Base-by-base conservation (phyloP, 1,140 invertebrate genomes). In the Nephila pilipes region DNA sequence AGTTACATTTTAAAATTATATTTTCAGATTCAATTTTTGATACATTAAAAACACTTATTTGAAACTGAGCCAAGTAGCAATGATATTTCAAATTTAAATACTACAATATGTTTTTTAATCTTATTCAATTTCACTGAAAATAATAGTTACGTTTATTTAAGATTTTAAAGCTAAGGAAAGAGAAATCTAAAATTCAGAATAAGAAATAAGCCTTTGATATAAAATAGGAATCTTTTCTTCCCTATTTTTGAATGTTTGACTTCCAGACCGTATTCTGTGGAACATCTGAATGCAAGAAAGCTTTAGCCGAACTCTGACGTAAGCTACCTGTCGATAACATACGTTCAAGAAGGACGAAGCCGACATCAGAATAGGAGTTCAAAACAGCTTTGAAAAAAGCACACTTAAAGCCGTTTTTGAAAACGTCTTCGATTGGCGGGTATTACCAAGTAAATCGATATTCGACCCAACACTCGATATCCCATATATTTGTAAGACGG, bases 311-410 rank as follows among this genome's bases (percentile, higher is more conserved):
- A 75, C 29, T 75, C 2, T 75, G 69, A 32, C 69, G 69, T 75
- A 75, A 75, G 69, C 69, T 75, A 75, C 69, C 69, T 75, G 69
- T 75, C 69, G 69, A 75, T 75, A 75, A 75, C 69, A 75, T 75
- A 75, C 29, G 69, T 29, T 36, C 29, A 16, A 36, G 32, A 75
- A 75, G 69, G 36, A 75, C 29, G 69, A 75, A 75, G 25, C 69
- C 69, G 32, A 75, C 69, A 75, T 75, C 69, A 75, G 69, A 75
- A 75, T 36, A 36, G 69, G 29, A 75, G 69, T 75, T 75, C 16
- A 36, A 75, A 36, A 75, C 14, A 32, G 69, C 25, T 36, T 75
- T 32, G 16, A 60, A 75, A 75, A 75, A 75, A 75, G 69, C 29
- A 36, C 69, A 75, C 69, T 75, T 75, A 36, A 75, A 75, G 69